These are phyloP conservation scores for Chaenogobius annularis DNA, from an alignment of 2,113 vertebrate genomes.

Conservation along the genomic window DNA sequence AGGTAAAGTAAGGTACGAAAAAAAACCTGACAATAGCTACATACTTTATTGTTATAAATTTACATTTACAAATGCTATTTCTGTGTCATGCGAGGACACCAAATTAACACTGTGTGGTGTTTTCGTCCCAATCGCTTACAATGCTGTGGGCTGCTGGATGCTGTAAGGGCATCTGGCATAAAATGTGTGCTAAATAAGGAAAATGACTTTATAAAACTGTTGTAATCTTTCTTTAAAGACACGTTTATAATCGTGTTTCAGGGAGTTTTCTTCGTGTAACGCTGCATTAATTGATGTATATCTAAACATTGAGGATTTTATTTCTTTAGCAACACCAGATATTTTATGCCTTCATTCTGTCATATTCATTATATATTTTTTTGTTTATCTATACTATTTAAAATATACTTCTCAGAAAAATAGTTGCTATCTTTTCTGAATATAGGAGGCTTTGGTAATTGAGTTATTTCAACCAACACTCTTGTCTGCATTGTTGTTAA, in stretches of 20 bases:
- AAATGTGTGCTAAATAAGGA: no score
- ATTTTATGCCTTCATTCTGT: background rate
- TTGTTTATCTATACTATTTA: background rate
- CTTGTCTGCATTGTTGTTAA: background rate
- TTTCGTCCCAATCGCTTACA: no score
- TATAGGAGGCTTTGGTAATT: slow-evolving; percentile 12
- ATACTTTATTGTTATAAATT: background rate
- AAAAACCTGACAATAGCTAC: background rate
- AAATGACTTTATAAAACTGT: no score
- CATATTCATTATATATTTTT: no score
- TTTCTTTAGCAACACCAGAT: background rate
- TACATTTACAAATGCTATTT: background rate
- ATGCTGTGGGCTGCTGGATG: no score
- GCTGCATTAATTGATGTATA: no score
- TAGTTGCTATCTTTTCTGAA: slow-evolving; percentile 18
- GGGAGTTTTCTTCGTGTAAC: no score
- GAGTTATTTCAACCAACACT: slow-evolving; percentile 11
- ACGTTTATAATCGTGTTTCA: no score
- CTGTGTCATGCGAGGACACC: background rate
- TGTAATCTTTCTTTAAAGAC: no score
- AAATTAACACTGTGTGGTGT: background rate
- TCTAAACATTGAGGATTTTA: background rate
- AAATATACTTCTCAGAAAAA: no score
- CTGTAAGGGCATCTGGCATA: no score
- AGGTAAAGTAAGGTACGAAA: background rate